Conservation (phyloP, 1,140 invertebrate species). For the Heliconius eleuchia region DNA sequence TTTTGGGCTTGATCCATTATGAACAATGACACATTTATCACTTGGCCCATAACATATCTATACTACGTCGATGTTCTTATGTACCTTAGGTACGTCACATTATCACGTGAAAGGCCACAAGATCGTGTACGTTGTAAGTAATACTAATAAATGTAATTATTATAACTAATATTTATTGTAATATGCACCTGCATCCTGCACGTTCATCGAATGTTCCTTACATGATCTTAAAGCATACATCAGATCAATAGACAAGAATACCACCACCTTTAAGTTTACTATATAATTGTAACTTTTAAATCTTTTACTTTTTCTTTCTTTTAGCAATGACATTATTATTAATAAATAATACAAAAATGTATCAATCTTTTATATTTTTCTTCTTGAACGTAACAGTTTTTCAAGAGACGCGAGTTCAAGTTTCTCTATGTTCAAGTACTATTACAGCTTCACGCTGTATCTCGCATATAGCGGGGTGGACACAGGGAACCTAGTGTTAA, state of each 20-base stretch:
- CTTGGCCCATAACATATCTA: too few relatives aligned
- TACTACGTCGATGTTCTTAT: background rate
- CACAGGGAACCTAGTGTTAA: too few relatives aligned
- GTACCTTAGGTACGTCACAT: background rate
- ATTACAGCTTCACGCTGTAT: too few relatives aligned
- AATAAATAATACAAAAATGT: background rate
- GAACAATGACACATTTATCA: too few relatives aligned
- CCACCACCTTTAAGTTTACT: background rate
- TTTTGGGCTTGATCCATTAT: too few relatives aligned
- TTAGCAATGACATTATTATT: too few relatives aligned
- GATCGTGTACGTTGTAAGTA: background rate
- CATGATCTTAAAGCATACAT: background rate
- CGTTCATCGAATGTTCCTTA: background rate
- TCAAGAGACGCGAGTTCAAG: too few relatives aligned
- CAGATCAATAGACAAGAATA: background rate
- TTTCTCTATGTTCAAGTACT: too few relatives aligned
- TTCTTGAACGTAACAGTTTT: too few relatives aligned
- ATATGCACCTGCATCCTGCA: background rate
- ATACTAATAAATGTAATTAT: background rate
- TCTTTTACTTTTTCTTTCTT: background rate
- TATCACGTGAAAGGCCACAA: background rate
- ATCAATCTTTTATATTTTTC: too few relatives aligned
- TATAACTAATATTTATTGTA: background rate
- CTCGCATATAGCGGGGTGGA: too few relatives aligned
- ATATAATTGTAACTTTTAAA: background rate